Base-by-base conservation (phyloP, 2,113 vertebrate species). In the Nanger granti region DNA sequence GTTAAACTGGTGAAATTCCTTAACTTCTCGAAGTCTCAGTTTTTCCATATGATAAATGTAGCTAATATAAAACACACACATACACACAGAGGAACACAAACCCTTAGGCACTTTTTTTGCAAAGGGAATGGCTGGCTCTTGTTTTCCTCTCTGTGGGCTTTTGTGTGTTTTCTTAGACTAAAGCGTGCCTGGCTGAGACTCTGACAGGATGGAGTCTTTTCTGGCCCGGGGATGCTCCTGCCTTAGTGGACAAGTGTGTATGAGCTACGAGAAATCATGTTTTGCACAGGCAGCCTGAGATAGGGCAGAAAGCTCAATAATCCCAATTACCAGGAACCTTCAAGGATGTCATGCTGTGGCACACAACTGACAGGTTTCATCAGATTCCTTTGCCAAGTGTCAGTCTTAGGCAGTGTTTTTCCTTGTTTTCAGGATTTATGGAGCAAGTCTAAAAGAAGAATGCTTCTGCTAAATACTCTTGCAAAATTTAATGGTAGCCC, bases 391-490 rank as follows among this genome's bases (percentile, higher is more conserved):
- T 94, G 83, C 89, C 52, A 69, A n/a, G 79, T 73, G 44, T 92
- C 89, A 93, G 37, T 92, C 93, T 92, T 64, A 34, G 89, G 96
- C 84, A 79, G 5, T 94, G 73, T 59, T 96, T 76, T 89, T 89
- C 91, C 94, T 94, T 13, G 37, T 83, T 84, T 84, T 94, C 44
- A 8, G 47, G 87, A 34, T 95, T 95, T 60, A 76, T 87, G 64
- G 76, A 86, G 92, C 88, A 94, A 96, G 86, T 62, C 85, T 47
- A 37, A 89, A 73, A 80, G 73, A 93, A 14, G 76, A 93, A n/a
- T 73, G 60, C 92, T 80, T 87, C 83, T 97, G 89, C 88, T 89
- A n/a, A 97, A 37, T 62, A 89, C 90, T 69, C 91, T 93, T 87
- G 79, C 87, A 95, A 95, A 69, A 92, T 82, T 8, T 20, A 17